Evolutionary conservation across 2,888 invertebrate genomes (phyloP).

Genomic region (Formica aserva): DNA sequence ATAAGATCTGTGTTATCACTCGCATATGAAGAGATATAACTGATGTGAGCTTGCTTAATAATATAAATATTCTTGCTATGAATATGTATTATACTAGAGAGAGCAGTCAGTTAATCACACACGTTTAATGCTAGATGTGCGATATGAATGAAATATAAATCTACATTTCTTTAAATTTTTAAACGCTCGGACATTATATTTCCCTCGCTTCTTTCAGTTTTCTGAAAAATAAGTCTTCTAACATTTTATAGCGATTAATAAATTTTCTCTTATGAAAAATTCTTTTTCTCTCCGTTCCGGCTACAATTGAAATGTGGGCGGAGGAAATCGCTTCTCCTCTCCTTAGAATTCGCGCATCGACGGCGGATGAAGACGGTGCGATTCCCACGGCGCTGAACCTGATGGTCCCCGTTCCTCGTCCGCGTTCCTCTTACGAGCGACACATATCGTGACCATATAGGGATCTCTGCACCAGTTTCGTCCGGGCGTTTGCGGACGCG

Average conservation of each 20-base stretch:
- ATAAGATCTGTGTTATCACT: neutral
- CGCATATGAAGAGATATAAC: neutral
- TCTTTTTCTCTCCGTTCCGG: neutral
- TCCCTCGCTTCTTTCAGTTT: neutral
- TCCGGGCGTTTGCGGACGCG: neutral
- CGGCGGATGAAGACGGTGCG: conserved; percentile 41
- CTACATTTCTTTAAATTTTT: neutral
- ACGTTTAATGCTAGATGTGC: neutral
- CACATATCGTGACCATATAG: conserved; percentile 32
- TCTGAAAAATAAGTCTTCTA: neutral
- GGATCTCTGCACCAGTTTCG: conserved; percentile 30
- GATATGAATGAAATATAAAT: neutral
- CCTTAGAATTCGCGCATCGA: conserved; percentile 24
- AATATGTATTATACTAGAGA: neutral
- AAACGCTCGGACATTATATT: neutral
- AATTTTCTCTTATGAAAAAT: conserved; percentile 5
- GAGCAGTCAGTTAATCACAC: neutral
- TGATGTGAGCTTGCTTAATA: neutral
- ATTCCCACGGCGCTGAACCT: conserved; percentile 33
- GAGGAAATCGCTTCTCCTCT: neutral
- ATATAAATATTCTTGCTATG: neutral
- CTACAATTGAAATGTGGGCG: conserved; percentile 28
- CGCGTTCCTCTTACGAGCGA: neutral
- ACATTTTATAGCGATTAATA: neutral
- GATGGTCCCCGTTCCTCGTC: conserved; percentile 34